Evolutionary conservation across 2,113 vertebrate species (phyloP).

Genomic region (Sebastes schlegelii): DNA sequence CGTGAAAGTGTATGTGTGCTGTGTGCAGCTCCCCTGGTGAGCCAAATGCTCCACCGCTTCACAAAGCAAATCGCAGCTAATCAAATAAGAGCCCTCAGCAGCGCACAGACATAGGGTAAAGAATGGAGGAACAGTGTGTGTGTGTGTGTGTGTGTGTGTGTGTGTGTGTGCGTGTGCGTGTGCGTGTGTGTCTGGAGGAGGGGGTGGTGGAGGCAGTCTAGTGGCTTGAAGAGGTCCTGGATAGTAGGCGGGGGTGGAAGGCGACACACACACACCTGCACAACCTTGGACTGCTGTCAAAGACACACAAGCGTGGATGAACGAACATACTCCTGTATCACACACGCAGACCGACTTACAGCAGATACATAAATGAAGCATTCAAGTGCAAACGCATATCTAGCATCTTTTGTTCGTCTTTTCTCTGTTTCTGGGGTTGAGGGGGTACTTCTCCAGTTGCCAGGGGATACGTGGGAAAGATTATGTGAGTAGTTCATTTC

Average conservation of each 20-base stretch:
- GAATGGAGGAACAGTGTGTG: slow-evolving; percentile 58
- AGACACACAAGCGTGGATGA: slow-evolving; percentile 32
- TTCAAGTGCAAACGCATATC: slow-evolving; percentile 6
- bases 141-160: slow-evolving; percentile 55
- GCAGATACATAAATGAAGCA: slow-evolving; percentile 5
- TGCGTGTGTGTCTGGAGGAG: slow-evolving; percentile 38
- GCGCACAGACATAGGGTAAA: slow-evolving; percentile 65
- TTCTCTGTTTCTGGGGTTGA: neutral
- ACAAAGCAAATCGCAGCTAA: slow-evolving; percentile 80
- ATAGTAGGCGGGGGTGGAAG: slow-evolving; percentile 67
- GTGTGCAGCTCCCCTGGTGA: slow-evolving; percentile 63
- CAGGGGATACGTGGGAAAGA: neutral
- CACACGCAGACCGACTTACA: neutral
- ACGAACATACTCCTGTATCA: slow-evolving; percentile 3
- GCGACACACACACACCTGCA: slow-evolving; percentile 48
- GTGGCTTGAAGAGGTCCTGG: slow-evolving; percentile 72
- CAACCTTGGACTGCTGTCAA: slow-evolving; percentile 35
- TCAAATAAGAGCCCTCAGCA: slow-evolving; percentile 79
- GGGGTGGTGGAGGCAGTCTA: slow-evolving; percentile 64
- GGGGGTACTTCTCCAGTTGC: neutral
- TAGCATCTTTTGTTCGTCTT: slow-evolving; percentile 17
- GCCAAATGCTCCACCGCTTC: slow-evolving; percentile 72
- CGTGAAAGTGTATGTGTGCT: slow-evolving; percentile 53
- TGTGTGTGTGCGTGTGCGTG: slow-evolving; percentile 44
- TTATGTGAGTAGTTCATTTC: neutral